phyloP scores from a whole-genome alignment of 2,113 vertebrate genomes.

The Apodemus sylvaticus region DNA sequence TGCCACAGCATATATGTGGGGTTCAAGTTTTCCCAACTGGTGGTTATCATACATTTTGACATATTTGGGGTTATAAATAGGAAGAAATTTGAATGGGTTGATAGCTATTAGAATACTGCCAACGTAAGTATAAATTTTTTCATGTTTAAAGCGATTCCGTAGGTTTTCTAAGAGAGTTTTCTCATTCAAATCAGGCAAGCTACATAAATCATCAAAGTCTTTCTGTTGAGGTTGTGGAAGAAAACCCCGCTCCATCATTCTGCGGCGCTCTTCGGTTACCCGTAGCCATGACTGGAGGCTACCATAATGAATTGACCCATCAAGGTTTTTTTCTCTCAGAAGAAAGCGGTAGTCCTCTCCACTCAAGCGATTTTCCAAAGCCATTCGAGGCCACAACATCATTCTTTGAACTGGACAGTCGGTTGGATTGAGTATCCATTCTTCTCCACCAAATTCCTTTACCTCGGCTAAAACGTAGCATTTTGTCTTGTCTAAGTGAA shows the following conservation, averaged over 20 bases:
- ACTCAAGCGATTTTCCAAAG: slow-evolving; percentile 94
- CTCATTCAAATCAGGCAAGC: slow-evolving; percentile 95
- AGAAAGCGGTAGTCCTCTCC: slow-evolving; percentile 98
- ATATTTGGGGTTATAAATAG: slow-evolving; percentile 99
- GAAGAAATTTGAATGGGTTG: slow-evolving; percentile 98
- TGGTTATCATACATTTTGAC: slow-evolving; percentile 99
- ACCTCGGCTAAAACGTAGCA: slow-evolving; percentile 98
- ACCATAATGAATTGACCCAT: slow-evolving; percentile 97
- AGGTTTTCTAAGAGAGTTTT: slow-evolving; percentile 97
- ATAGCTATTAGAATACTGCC: slow-evolving; percentile 98
- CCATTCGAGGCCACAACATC: slow-evolving; percentile 98
- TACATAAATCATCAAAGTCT: slow-evolving; percentile 95
- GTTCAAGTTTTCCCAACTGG: slow-evolving; percentile 94
- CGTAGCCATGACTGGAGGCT: slow-evolving; percentile 98
- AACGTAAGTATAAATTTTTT: slow-evolving; percentile 98
- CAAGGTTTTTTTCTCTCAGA: slow-evolving; percentile 96
- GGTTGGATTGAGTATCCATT: slow-evolving; percentile 98
- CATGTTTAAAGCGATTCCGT: slow-evolving; percentile 95
- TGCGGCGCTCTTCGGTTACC: slow-evolving; percentile 93
- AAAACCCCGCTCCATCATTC: slow-evolving; percentile 94
- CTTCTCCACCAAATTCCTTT: slow-evolving; percentile 98
- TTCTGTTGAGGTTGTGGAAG: slow-evolving; percentile 94
- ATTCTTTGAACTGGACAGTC: slow-evolving; percentile 98
- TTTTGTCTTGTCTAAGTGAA: slow-evolving; percentile 94
- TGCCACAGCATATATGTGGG: slow-evolving; percentile 98